Conservation (phyloP, 2,797 vertebrate genomes). For the Toxotes lorentzi region DNA sequence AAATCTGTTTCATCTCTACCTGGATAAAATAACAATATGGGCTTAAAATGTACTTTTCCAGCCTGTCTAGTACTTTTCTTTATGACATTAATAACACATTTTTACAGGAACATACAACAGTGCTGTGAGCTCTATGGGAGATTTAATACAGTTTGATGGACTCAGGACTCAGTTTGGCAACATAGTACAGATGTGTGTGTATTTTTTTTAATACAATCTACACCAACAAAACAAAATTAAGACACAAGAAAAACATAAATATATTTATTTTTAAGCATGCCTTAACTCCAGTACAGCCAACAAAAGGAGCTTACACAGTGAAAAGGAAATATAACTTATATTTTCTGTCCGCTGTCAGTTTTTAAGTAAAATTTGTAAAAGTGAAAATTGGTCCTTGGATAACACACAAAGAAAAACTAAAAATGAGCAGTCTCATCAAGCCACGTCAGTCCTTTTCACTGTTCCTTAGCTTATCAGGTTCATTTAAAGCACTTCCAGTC, state of each 20-base stretch:
- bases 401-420: constrained; percentile 50
- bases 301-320: constrained; percentile 67
- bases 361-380: constrained; percentile 28
- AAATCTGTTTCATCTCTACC: background rate
- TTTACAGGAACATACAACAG: background rate
- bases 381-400: constrained; percentile 68
- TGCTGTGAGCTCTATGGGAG: background rate
- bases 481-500: constrained; percentile 70
- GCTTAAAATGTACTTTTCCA: background rate
- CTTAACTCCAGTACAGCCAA: constrained; percentile 73
- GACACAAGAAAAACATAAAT: constrained; percentile 78
- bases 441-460: constrained; percentile 46
- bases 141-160: background rate
- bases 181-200: background rate
- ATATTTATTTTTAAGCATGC: constrained; percentile 82
- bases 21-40: background rate
- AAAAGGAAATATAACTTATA: constrained; percentile 65
- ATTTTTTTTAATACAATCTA: background rate
- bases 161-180: background rate
- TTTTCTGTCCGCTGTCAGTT: constrained; percentile 57
- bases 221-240: background rate
- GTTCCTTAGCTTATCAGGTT: constrained; percentile 75
- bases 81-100: background rate
- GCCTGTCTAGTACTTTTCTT: background rate
- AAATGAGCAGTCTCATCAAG: constrained; percentile 45